Evolutionary conservation across 1,140 invertebrate species (phyloP).

Genomic region (Bombus haemorrhoidalis): DNA sequence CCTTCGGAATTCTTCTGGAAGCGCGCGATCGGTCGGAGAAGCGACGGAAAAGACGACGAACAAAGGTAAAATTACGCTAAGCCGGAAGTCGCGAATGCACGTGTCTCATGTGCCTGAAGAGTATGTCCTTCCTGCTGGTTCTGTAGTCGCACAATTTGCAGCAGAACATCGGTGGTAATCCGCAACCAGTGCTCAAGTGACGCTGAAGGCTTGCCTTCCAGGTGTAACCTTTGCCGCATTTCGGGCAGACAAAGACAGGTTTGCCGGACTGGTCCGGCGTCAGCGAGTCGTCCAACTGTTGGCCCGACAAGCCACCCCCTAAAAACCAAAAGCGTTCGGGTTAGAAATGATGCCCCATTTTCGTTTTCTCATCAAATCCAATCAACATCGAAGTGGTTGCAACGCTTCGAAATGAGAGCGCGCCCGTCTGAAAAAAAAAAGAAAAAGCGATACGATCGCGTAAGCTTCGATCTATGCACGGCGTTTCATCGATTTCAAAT

Average conservation of each 20-base stretch:
- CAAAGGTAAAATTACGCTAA: neutral
- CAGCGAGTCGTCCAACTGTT: constrained; percentile 31
- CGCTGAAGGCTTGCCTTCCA: constrained; percentile 78
- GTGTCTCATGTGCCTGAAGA: constrained; percentile 80
- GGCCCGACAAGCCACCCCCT: constrained; percentile 20
- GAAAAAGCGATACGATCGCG: neutral
- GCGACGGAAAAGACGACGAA: neutral
- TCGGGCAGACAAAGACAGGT: constrained; percentile 69
- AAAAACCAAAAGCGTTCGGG: constrained; percentile 52
- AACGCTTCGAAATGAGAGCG: neutral
- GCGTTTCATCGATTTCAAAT: no score
- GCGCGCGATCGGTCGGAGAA: neutral
- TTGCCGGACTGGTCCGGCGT: constrained; percentile 22
- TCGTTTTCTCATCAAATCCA: neutral
- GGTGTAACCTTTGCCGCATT: constrained; percentile 78
- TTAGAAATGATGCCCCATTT: constrained; percentile 12
- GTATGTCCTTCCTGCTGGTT: constrained; percentile 81
- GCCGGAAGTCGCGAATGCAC: constrained; percentile 31
- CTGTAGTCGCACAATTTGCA: constrained; percentile 83
- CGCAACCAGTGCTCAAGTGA: constrained; percentile 82
- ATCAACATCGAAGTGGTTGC: no score
- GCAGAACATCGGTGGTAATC: constrained; percentile 80
- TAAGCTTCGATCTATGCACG: no score
- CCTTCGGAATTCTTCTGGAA: no score
- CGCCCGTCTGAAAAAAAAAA: neutral